These are phyloP conservation scores for Pseudoatta argentina DNA, from an alignment of 1,140 invertebrate genomes.

Conservation along the genomic window DNA sequence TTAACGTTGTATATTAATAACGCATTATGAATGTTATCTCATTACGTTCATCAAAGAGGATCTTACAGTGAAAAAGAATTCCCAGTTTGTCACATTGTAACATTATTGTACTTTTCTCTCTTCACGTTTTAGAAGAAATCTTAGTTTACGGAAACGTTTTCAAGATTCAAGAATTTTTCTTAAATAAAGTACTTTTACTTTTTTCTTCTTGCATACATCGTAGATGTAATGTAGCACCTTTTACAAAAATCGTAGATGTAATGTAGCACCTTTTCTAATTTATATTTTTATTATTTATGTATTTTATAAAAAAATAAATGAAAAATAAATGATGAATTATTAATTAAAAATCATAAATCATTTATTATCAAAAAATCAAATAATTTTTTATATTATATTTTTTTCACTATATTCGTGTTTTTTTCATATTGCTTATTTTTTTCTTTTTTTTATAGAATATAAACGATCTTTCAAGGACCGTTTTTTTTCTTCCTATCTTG, in stretches of 20 bases:
- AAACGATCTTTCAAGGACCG: neutral
- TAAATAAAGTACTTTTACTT: neutral
- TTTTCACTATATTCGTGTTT: neutral
- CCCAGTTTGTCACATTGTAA: neutral
- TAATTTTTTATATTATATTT: neutral
- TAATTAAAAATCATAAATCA: neutral
- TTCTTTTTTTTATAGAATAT: too few relatives aligned
- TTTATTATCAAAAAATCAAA: neutral
- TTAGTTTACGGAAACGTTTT: neutral
- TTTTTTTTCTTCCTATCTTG: neutral
- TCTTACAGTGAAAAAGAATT: constrained; percentile 24
- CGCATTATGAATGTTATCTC: constrained; percentile 11
- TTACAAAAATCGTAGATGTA: neutral
- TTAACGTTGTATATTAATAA: constrained; percentile 30
- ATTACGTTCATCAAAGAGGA: neutral
- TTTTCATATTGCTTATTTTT: neutral
- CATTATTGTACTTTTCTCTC: neutral
- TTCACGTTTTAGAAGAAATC: neutral
- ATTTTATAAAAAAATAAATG: too few relatives aligned
- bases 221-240: neutral
- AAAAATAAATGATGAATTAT: neutral
- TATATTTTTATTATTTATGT: neutral
- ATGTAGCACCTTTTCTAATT: neutral
- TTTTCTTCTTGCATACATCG: neutral
- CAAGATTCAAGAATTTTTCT: neutral